Evolutionary conservation across 2,888 invertebrate species (phyloP), one percentile per base, ranked within the genome.

Genomic region (Nomada flava): DNA sequence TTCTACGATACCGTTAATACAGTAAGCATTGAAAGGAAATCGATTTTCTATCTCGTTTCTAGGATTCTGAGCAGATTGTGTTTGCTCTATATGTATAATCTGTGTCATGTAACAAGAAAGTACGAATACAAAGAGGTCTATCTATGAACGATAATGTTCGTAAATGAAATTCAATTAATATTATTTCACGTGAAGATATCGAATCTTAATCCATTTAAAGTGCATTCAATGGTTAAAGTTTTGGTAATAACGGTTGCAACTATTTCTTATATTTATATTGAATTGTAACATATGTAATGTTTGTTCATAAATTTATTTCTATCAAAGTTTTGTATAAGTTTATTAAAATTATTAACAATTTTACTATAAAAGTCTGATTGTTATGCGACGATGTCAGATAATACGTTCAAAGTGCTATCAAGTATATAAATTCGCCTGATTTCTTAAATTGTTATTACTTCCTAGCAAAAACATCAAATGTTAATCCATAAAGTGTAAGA

Each of bases 271-370:
- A 11, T 65, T 67, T 36, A 53, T 68, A 68, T 68, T 68, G 53
- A n/a, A 68, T 68, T 68, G 53, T 68, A 68, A 68, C 55, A 68
- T 55, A 57, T 20, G 55, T 42, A 18, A 68, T 26, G 11, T 47
- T 44, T n/a, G 44, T 15, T 26, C 10, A 5, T 36, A 55, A 68
- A 36, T 36, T 55, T 42, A 50, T 1, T 23, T 63, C 44, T 63
- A 63, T 15, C 18, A 29, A 29, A 29, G 29, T 29, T 5, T 29
- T 7, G 29, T 7, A 29, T 7, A 29, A 29, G 29, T 29, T 29
- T 29, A 29, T 29, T 0, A 29, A 29, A 29, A 29, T 29, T 29
- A 29, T 29, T 29, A 29, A 29, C 29, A 7, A 7, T 5, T 29
- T 5, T 29, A 29, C 29, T 29, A 7, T 0, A 29, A 7, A 29